Evolutionary conservation across 2,888 invertebrate species (phyloP), one percentile per base, ranked within the genome.

Genomic region (Agrypnus murinus): DNA sequence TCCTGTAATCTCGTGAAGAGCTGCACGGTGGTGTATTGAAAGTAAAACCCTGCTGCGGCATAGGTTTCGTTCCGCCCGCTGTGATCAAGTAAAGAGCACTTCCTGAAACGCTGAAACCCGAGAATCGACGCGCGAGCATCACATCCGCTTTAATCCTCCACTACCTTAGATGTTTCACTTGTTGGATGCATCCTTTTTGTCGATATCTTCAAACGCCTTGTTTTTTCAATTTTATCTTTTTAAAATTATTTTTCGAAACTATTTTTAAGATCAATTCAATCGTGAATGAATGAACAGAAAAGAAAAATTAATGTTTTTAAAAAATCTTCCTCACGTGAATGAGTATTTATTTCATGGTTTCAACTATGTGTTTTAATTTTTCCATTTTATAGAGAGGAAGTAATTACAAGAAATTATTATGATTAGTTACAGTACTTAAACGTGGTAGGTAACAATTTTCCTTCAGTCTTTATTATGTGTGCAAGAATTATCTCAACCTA

Each of bases 1-100:
- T 81, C 79, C 74, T 76, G 79, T 81, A 83, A 83, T 82, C 83
- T 81, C 77, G 77, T 76, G 79, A 81, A 79, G 80, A 79, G 77
- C n/a, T n/a, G n/a, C 75, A 74, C 78, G 75, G 77, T 77, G 75
- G 77, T 77, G 60, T 58, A 68, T 46, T 55, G 82, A 82, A 82
- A 81, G 82, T 82, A 81, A 82, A 82, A 81, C 80, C 80, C 78
- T 73, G 71, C 71, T 76, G 71, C 71, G 74, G 76, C 72, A 77
- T 75, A 74, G 77, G 74, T 72, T 70, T 69, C 72, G 71, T 77
- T 75, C 75, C 75, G 72, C 67, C 63, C 60, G 72, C 72, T 74
- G 72, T 66, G 72, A 72, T 74, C 72, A 66, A 76, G 77, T 74
- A 75, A 76, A 76, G 77, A 77, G 76, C 75, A 76, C 77, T 76